Evolutionary conservation across 2,113 vertebrate species (phyloP), one percentile per base, ranked within the genome.

Genomic region (Cynocephalus volans): DNA sequence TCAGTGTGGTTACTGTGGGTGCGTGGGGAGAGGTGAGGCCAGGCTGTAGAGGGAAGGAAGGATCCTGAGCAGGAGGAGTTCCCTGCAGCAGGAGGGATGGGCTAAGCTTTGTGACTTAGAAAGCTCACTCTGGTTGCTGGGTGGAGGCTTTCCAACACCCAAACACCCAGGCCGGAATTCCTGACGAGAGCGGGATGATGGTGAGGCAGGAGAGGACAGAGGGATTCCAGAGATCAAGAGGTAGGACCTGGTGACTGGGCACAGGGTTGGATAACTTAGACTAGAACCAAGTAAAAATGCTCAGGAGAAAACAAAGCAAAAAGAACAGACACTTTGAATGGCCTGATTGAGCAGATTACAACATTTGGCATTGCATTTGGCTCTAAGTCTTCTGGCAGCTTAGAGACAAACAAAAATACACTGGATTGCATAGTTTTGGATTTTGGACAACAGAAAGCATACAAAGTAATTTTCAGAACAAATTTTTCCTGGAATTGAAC

Each of bases 401-500:
- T 82, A 83, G 96, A 48, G 76, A 97, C 94, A 98, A 97, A 98
- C 94, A 96, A 84, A 96, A 96, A 73, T 65, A 94, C 62, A 19
- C 88, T 85, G 65, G 96, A 69, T 96, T 96, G 91, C 96, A 83
- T 31, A 69, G 92, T 89, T 91, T 91, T 88, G 96, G 96, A 65
- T 45, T 72, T 81, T 75, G 28, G 91, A 92, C 93, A 97, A 79
- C 95, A 90, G 88, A 97, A 94, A 97, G 86, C 95, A 81, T 93
- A 88, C 86, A 83, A 67, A 95, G 97, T 90, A 90, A 73, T 96
- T 94, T 92, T 90, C 82, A 93, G 94, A 96, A 86, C 87, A 96
- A 96, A 6, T 70, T 97, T 93, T 98, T 97, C 96, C 94, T 89
- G 97, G 96, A 97, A 96, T 75, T 95, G 94, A 92, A 88, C 80